phyloP scores from a whole-genome alignment of 2,113 vertebrate species.

The Saguinus imperator region DNA sequence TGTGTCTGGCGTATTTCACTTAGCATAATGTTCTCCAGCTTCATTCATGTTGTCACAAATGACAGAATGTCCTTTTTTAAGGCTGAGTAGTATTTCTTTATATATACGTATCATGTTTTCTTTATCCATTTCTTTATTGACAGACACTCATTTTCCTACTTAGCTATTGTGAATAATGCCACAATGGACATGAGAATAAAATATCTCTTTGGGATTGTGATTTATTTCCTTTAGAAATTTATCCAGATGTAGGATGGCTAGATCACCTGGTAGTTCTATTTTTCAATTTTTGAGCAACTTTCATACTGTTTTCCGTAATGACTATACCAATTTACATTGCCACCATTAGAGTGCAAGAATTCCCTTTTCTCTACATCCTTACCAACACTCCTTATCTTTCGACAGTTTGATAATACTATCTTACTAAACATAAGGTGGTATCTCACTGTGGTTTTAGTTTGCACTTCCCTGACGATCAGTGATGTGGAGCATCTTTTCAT shows the following conservation, averaged over 20 bases:
- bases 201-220: not conserved
- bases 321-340: not conserved
- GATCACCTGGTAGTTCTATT: not conserved
- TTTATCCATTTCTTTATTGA: not conserved
- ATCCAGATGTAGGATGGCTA: not conserved
- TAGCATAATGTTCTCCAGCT: not conserved
- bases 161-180: not conserved
- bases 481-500: not conserved
- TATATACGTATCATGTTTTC: not conserved
- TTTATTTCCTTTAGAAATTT: not conserved
- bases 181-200: not conserved
- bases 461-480: not conserved
- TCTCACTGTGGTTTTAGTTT: not conserved
- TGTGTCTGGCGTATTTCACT: not conserved
- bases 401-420: not conserved
- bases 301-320: not conserved
- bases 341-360: too few relatives aligned
- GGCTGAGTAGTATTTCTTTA: not conserved
- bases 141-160: not conserved
- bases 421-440: not conserved
- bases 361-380: not conserved
- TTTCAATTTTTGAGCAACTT: not conserved
- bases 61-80: not conserved
- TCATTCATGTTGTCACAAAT: not conserved
- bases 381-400: not conserved